These are phyloP conservation scores for Apodemus agrarius DNA, from an alignment of 2,797 vertebrate species.

Conservation along the genomic window DNA sequence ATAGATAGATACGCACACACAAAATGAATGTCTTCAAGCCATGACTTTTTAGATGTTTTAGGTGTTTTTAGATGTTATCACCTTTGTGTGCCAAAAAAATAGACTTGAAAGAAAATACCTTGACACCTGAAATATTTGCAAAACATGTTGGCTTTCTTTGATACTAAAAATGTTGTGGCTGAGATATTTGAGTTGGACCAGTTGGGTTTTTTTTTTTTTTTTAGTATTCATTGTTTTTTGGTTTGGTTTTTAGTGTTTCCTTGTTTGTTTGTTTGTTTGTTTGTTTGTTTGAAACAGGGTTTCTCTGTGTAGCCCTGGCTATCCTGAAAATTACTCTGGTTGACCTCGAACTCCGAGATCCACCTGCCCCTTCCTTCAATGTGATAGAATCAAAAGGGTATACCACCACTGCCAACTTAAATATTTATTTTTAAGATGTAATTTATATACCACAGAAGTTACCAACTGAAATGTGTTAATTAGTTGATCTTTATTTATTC, in stretches of 20 bases:
- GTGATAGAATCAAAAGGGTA: background rate
- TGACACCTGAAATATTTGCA: slow-evolving; percentile 30
- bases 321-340: background rate
- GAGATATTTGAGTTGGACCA: background rate
- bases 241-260: background rate
- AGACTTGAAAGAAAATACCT: background rate
- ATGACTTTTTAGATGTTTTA: background rate
- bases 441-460: background rate
- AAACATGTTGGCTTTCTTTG: background rate
- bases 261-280: background rate
- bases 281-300: background rate
- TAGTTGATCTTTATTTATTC: background rate
- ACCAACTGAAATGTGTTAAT: background rate
- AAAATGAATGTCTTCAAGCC: background rate
- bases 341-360: background rate
- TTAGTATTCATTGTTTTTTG: background rate
- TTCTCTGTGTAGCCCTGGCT: background rate
- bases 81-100: background rate
- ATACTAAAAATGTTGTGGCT: background rate
- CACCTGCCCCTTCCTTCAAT: background rate
- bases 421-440: background rate
- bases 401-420: background rate
- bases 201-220: background rate
- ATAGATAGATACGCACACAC: background rate
- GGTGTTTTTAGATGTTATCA: background rate